Evolutionary conservation across 2,797 vertebrate genomes (phyloP), one percentile per base, ranked within the genome.

Genomic region (Carapus acus): DNA sequence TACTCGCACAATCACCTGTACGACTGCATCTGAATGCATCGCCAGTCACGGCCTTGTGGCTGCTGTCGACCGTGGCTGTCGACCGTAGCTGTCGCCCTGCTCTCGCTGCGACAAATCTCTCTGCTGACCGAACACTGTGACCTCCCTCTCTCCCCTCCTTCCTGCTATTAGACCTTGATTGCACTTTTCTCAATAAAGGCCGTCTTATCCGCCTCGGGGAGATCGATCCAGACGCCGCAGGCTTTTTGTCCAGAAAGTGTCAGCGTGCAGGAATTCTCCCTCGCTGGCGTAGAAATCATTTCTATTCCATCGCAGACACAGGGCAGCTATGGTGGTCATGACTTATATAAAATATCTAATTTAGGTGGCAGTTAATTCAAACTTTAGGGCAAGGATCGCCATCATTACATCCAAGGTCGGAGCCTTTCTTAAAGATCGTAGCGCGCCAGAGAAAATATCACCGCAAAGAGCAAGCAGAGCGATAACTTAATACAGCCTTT

Each of bases 381-480:
- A 50, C 13, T 41, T 61, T n/a, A 42, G 36, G 34, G 52, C 31
- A 22, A 14, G 11, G n/a, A 44, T 59, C 19, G 48, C 21, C 15
- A 2, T 62, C 14, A 58, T 59, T 45, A 48, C 38, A 16, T 46
- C 5, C 5, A 9, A 27, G 24, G 24, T 27, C 24, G 24, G 24
- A 4, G 24, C 24, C 24, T 27, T 27, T 27, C 5, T 27, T 4
- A 27, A 9, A 27, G 24, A 9, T 9, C 24, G 24, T 4, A 27
- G 24, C 24, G 24, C 9, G 24, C 9, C 24, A 9, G 4, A 27
- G 24, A 27, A n/a, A 27, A 27, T 27, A 27, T 13, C 53, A 73
- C 59, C 63, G 71, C 56, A 74, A 12, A 66, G 62, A 57, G 48
- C 45, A 49, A 17, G 38, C 44, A 27, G 58, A 58, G 67, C 69